phyloP scores from a whole-genome alignment of 2,888 invertebrate genomes.

The Pyralis farinalis region DNA sequence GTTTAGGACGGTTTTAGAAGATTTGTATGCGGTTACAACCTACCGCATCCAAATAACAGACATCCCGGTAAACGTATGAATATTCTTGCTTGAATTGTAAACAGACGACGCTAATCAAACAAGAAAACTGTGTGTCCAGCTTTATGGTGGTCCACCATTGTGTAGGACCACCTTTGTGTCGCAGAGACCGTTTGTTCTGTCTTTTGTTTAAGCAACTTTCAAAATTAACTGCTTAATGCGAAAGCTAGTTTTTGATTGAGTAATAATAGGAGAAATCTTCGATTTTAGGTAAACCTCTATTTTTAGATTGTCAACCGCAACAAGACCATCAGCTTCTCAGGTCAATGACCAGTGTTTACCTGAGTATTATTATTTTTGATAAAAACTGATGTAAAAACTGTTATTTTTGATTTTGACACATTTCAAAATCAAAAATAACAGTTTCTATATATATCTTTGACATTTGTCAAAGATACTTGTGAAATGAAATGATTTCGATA shows the following conservation, averaged over 20 bases:
- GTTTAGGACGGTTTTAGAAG: too few relatives aligned
- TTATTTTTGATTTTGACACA: too few relatives aligned
- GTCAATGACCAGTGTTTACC: too few relatives aligned
- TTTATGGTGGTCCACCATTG: conserved; percentile 54
- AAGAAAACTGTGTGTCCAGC: conserved; percentile 54
- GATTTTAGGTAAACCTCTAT: background rate
- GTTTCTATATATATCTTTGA: too few relatives aligned
- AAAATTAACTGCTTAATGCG: conserved; percentile 61
- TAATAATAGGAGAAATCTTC: conserved; percentile 1
- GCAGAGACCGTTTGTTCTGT: conserved; percentile 34
- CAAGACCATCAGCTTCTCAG: too few relatives aligned
- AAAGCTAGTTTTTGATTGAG: conserved; percentile 23
- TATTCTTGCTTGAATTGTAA: conserved; percentile 43
- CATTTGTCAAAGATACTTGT: too few relatives aligned
- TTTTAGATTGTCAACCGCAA: too few relatives aligned
- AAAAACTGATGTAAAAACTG: too few relatives aligned
- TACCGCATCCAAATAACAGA: conserved; percentile 22
- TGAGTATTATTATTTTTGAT: too few relatives aligned
- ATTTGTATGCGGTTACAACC: background rate
- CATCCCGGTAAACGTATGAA: conserved; percentile 22
- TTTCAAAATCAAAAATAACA: too few relatives aligned
- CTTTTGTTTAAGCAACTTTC: conserved; percentile 70
- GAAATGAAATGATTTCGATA: too few relatives aligned
- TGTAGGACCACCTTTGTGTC: conserved; percentile 49
- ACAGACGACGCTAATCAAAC: conserved; percentile 58